Base-by-base conservation (phyloP, 2,888 invertebrate genomes). In the Uloborus plumipes region DNA sequence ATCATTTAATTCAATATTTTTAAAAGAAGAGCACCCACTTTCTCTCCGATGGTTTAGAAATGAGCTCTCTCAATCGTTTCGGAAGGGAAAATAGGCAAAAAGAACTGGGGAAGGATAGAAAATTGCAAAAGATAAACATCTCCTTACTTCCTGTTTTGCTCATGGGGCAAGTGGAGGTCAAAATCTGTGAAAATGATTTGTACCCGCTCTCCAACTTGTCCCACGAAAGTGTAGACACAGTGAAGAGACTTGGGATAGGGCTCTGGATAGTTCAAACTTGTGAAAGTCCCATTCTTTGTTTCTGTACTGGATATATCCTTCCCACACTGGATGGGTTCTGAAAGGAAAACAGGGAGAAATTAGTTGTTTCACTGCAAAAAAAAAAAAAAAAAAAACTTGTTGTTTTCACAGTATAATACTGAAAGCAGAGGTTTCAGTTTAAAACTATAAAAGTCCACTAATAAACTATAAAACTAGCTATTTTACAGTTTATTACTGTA, bases 151-250 rank as follows among this genome's bases (percentile, higher is more conserved):
- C 77, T 69, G n/a, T 69, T 65, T 49, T 69, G 67, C 20, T 84
- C 82, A 16, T 75, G 81, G 16, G 84, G 77, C 58, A 75, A 71
- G 88, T 93, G 92, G 85, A 95, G 91, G 90, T 93, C 93, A 89
- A 96, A 95, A 89, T 95, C 94, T 88, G 93, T 93, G 90, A 96
- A 96, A 87, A 93, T 91, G 88, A 97, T 92, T 91, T 95, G 94
- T 20, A 67, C 67, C 18, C 67, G 18, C 26, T 67, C 67, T 53
- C 31, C n/a, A 31, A 26, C 53, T 31, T 16, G 15, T 51, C 67
- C 67, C 11, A 26, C 93, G 89, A 97, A 97, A 88, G 96, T 95
- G 90, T 95, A 97, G 87, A 94, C 93, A 90, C 97, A 97, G 87
- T 93, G 93, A 74, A 94, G 93, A 87, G 93, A 92, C 39, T 93